Percentiles rank a stretch among this genome's conserved stretches.
phyloP scores from a whole-genome alignment of 1,140 invertebrate genomes.

The Frieseomelitta varia region DNA sequence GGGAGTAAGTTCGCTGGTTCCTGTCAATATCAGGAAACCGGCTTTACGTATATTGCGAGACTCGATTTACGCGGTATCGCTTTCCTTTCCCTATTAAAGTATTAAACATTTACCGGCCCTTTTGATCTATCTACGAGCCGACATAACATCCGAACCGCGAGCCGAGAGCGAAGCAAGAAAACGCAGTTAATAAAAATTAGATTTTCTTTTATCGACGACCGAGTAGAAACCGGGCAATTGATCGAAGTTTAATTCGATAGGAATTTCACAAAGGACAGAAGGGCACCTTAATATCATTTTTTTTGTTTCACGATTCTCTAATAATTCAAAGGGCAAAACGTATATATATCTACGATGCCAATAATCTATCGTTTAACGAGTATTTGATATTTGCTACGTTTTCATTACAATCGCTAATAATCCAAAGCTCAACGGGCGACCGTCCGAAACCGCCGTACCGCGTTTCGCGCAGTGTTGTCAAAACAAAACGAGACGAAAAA shows the following conservation, averaged over 20 bases:
- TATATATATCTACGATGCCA: too few relatives aligned
- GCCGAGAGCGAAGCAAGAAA: background rate
- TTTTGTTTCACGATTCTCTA: background rate
- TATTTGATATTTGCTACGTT: background rate
- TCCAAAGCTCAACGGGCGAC: background rate
- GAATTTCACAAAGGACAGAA: too few relatives aligned
- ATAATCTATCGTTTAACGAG: background rate
- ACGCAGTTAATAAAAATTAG: background rate
- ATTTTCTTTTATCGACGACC: background rate
- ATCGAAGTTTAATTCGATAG: background rate
- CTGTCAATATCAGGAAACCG: conserved; percentile 44
- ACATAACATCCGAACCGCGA: too few relatives aligned
- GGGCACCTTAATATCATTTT: background rate
- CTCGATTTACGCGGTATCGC: conserved; percentile 28
- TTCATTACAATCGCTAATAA: background rate
- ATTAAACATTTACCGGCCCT: conserved; percentile 8
- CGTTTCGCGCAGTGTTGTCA: too few relatives aligned
- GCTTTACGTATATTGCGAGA: conserved; percentile 34
- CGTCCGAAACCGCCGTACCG: too few relatives aligned
- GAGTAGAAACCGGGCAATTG: background rate
- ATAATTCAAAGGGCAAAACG: background rate
- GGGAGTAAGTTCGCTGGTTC: conserved; percentile 8
- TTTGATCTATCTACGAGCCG: background rate
- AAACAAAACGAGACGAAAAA: too few relatives aligned
- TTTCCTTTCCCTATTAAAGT: conserved; percentile 17